A percentile compares a stretch with the other conserved stretches of the same genome.
Conservation (phyloP, 2,888 invertebrate species). For the Idaea dimidiata region DNA sequence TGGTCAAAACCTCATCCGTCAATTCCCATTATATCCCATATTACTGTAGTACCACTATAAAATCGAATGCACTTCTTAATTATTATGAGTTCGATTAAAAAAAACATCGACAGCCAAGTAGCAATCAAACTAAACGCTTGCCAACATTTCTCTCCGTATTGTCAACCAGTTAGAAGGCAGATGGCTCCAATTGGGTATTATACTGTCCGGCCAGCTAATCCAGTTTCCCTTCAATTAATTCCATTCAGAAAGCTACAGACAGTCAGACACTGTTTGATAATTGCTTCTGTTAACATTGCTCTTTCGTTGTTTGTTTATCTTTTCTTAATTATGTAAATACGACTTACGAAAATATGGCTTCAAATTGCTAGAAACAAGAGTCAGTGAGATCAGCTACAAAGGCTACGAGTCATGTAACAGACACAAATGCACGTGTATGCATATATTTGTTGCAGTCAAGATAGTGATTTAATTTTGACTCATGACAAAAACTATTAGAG, state of each 20-base stretch:
- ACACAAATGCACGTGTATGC: too few relatives aligned
- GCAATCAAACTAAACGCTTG: not conserved
- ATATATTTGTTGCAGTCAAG: too few relatives aligned
- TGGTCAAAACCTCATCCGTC: too few relatives aligned
- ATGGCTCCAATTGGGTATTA: constrained; percentile 60
- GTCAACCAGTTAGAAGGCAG: constrained; percentile 47
- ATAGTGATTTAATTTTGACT: too few relatives aligned
- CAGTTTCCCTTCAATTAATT: constrained; percentile 65
- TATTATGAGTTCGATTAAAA: not conserved
- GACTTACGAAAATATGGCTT: not conserved
- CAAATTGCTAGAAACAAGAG: too few relatives aligned
- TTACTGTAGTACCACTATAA: too few relatives aligned
- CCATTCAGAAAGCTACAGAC: constrained; percentile 51
- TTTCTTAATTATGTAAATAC: not conserved
- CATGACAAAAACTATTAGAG: too few relatives aligned
- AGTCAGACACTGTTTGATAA: constrained; percentile 37
- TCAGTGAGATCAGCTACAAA: too few relatives aligned
- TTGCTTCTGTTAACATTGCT: constrained; percentile 19
- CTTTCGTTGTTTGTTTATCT: constrained; percentile 9
- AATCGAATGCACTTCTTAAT: not conserved
- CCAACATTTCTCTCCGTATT: constrained; percentile 7
- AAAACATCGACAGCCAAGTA: not conserved
- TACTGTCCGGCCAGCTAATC: constrained; percentile 55
- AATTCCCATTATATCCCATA: too few relatives aligned
- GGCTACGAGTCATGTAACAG: too few relatives aligned